Percentiles rank a stretch among this genome's conserved stretches.
These are phyloP conservation scores for Fukomys damarensis DNA, from an alignment of 2,113 vertebrate species.

Conservation along the genomic window DNA sequence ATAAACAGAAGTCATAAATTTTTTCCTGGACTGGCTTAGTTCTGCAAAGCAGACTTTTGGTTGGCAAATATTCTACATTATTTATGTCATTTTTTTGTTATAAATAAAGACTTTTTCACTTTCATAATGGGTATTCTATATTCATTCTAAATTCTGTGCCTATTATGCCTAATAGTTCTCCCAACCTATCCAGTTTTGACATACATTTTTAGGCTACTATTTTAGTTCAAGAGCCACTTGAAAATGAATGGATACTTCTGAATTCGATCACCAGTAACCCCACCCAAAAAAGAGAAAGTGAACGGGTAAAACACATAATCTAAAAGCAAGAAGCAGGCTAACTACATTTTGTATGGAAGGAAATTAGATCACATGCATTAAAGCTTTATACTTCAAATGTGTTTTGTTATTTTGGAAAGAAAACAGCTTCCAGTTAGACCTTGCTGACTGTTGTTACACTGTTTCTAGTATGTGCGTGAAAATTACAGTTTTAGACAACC, in stretches of 20 bases:
- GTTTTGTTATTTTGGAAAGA: constrained; percentile 61
- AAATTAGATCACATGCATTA: constrained; percentile 36
- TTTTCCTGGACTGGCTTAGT: not conserved
- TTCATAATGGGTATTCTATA: not conserved
- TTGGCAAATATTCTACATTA: constrained; percentile 42
- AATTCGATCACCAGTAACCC: too few species aligned
- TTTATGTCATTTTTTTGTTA: not conserved
- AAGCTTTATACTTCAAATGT: constrained; percentile 38
- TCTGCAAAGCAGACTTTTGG: not conserved
- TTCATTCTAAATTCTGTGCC: constrained; percentile 32
- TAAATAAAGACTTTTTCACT: constrained; percentile 28
- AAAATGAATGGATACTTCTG: constrained; percentile 55
- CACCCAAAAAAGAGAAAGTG: too few species aligned
- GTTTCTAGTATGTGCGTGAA: constrained; percentile 52
- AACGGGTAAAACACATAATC: constrained; percentile 40
- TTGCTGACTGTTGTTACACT: constrained; percentile 50
- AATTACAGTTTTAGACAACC: constrained; percentile 47
- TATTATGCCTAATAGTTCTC: not conserved
- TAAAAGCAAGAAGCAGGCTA: constrained; percentile 57
- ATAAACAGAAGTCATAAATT: not conserved
- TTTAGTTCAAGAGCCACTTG: constrained; percentile 57
- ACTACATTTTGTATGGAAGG: constrained; percentile 44
- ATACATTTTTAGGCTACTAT: constrained; percentile 62
- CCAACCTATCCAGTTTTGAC: constrained; percentile 25
- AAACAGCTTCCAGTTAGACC: constrained; percentile 54